phyloP scores from a whole-genome alignment of 2,888 invertebrate genomes.

The Pyrocoelia pectoralis region DNA sequence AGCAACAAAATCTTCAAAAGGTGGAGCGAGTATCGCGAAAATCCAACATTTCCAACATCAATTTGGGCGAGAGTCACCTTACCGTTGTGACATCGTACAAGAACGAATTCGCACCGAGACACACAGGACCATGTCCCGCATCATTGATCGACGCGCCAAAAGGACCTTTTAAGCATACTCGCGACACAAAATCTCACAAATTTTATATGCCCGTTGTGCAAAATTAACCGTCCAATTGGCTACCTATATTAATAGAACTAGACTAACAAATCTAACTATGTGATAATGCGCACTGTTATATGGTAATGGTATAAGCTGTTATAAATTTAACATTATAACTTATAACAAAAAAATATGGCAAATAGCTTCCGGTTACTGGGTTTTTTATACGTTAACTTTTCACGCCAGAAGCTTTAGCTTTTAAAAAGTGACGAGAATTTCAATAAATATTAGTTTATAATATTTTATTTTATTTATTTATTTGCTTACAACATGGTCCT shows the following conservation, averaged over 20 bases:
- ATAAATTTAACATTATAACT: constrained; percentile 1
- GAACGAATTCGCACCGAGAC: constrained; percentile 77
- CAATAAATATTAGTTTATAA: constrained; percentile 49
- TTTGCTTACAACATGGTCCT: neutral
- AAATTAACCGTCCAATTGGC: constrained; percentile 46
- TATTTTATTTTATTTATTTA: constrained; percentile 48
- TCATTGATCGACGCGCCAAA: constrained; percentile 77
- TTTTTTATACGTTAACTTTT: constrained; percentile 42
- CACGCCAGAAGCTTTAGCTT: constrained; percentile 36
- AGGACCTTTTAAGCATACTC: constrained; percentile 83
- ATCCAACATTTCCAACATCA: constrained; percentile 79
- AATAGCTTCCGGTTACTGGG: constrained; percentile 42
- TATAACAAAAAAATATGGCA: constrained; percentile 1
- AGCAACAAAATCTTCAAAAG: constrained; percentile 60
- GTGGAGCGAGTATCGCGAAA: constrained; percentile 69
- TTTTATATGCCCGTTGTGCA: constrained; percentile 77
- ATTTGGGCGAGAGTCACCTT: constrained; percentile 71
- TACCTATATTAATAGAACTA: constrained; percentile 10
- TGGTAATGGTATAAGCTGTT: constrained; percentile 23
- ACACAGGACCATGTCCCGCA: constrained; percentile 81
- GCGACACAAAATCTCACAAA: constrained; percentile 85
- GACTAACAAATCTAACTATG: constrained; percentile 51
- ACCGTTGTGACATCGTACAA: constrained; percentile 75
- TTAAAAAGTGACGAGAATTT: constrained; percentile 48
- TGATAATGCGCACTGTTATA: constrained; percentile 44